phyloP scores from a whole-genome alignment of 2,888 invertebrate species.

The Plutella xylostella region DNA sequence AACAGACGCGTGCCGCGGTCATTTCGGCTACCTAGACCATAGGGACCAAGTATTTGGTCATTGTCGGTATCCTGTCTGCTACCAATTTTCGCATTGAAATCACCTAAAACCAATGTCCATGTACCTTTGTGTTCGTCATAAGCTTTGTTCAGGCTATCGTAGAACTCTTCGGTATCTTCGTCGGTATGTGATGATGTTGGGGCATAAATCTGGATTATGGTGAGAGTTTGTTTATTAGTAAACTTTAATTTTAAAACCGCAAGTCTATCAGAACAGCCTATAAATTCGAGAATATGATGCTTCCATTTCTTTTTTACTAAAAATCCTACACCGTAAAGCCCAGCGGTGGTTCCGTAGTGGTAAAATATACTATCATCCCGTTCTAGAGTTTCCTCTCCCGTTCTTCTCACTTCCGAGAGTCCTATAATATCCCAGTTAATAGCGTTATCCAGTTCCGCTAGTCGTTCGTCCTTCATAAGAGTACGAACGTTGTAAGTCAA shows the following conservation, averaged over 20 bases:
- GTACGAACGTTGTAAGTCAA: neutral
- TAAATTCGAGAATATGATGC: constrained; percentile 11
- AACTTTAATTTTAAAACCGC: constrained; percentile 4
- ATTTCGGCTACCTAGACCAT: neutral
- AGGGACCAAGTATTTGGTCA: neutral
- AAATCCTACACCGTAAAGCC: constrained; percentile 12
- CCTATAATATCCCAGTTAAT: constrained; percentile 1
- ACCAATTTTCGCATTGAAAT: neutral
- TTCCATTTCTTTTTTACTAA: constrained; percentile 11
- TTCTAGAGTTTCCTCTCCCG: neutral
- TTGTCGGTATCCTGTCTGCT: neutral
- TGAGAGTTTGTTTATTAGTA: neutral
- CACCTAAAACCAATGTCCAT: neutral
- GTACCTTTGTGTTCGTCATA: too few species aligned
- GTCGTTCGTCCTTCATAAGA: constrained; percentile 5
- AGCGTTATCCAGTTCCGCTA: constrained; percentile 7
- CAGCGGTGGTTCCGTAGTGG: constrained; percentile 2
- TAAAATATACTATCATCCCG: neutral
- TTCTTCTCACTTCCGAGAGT: constrained; percentile 4
- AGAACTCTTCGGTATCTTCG: neutral
- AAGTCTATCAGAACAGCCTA: constrained; percentile 9
- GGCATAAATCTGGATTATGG: neutral
- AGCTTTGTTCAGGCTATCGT: neutral
- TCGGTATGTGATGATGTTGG: neutral
- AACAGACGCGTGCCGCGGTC: constrained; percentile 4